Evolutionary conservation across 2,797 vertebrate genomes (phyloP).

Genomic region (Poeciliopsis infans): DNA sequence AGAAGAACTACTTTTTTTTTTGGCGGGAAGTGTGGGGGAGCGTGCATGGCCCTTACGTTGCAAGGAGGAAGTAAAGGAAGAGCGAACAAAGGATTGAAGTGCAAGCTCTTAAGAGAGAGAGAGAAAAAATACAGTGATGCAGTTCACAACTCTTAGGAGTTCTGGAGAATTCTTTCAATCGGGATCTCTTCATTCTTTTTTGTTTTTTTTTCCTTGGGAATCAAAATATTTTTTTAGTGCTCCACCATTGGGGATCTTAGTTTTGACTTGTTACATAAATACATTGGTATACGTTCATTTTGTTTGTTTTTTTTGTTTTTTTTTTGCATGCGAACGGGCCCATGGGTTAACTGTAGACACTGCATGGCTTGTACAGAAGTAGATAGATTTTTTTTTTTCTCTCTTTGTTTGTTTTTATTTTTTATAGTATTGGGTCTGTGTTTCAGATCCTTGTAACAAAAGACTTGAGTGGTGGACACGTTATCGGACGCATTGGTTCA

Average conservation of each 20-base stretch:
- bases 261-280: constrained; percentile 72
- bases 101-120: constrained; percentile 35
- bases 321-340: constrained; percentile 86
- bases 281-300: constrained; percentile 34
- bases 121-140: constrained; percentile 43
- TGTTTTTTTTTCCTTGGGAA: constrained; percentile 51
- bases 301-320: constrained; percentile 73
- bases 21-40: background rate
- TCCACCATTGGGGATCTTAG: constrained; percentile 65
- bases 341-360: constrained; percentile 77
- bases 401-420: constrained; percentile 50
- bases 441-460: constrained; percentile 75
- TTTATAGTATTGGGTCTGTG: constrained; percentile 72
- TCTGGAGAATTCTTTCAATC: constrained; percentile 56
- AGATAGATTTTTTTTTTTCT: constrained; percentile 67
- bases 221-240: constrained; percentile 54
- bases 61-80: constrained; percentile 68
- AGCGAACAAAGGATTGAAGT: constrained; percentile 46
- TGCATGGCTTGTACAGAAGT: constrained; percentile 88
- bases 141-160: constrained; percentile 44
- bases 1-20: constrained; percentile 55
- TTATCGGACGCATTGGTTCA: constrained; percentile 67
- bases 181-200: constrained; percentile 41
- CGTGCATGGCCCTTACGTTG: constrained; percentile 77
- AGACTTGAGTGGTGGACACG: constrained; percentile 46